These are phyloP conservation scores for Dendrolimus pini DNA, from an alignment of 2,888 invertebrate species.

Conservation along the genomic window DNA sequence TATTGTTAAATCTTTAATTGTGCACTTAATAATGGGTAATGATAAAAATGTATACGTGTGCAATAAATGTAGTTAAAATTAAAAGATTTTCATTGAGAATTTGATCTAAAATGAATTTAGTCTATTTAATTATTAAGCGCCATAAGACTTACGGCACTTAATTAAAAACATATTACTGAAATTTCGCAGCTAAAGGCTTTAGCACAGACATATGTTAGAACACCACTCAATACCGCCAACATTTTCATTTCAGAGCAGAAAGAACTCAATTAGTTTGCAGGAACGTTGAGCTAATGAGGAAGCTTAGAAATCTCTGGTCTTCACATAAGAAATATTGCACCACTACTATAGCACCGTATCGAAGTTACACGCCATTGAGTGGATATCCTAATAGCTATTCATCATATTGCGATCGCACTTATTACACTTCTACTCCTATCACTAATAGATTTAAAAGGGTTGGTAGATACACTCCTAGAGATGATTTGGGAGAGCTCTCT, in stretches of 20 bases:
- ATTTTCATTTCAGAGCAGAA: constrained; percentile 76
- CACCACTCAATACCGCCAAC: constrained; percentile 5
- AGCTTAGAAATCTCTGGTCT: constrained; percentile 77
- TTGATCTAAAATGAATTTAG: no score
- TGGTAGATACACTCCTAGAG: constrained; percentile 28
- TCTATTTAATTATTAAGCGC: no score
- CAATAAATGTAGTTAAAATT: constrained; percentile 30
- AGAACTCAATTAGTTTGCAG: constrained; percentile 77
- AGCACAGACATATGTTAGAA: background rate
- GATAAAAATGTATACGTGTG: constrained; percentile 35
- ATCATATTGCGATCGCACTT: constrained; percentile 64
- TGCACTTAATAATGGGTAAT: constrained; percentile 41
- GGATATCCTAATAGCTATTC: constrained; percentile 65
- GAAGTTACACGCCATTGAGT: constrained; percentile 60
- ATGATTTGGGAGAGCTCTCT: constrained; percentile 44
- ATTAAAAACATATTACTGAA: no score
- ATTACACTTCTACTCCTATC: constrained; percentile 57
- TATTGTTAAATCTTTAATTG: constrained; percentile 5
- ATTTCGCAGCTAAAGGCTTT: no score
- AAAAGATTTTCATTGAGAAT: no score
- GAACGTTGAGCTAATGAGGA: constrained; percentile 78
- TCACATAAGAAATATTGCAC: constrained; percentile 78
- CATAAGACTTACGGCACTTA: no score
- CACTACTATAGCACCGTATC: constrained; percentile 46
- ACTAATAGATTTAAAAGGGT: constrained; percentile 51